Evolutionary conservation across 2,113 vertebrate genomes (phyloP).

Genomic region (Myrmophylax atrothorax): DNA sequence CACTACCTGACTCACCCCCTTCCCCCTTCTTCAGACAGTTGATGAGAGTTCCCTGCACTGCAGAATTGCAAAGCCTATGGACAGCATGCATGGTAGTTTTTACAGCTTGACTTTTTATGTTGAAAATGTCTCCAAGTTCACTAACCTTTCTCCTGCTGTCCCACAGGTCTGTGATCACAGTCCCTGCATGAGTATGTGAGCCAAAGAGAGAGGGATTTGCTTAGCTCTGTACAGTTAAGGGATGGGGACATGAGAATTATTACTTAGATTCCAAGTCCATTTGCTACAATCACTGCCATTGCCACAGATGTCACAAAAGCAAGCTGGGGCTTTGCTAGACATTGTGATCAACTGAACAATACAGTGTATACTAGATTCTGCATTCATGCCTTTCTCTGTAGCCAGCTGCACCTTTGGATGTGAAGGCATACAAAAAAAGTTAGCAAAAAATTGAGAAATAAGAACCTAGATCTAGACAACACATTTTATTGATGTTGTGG

Average conservation of each 20-base stretch:
- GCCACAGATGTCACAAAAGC: background rate
- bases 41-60: background rate
- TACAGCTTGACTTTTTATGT: background rate
- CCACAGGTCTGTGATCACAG: background rate
- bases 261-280: background rate
- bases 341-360: background rate
- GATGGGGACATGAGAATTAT: fast-evolving
- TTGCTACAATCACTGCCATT: background rate
- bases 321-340: background rate
- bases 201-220: background rate
- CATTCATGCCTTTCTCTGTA: background rate
- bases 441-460: background rate
- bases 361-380: background rate
- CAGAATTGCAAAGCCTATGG: background rate
- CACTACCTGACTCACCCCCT: background rate
- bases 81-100: background rate
- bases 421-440: background rate
- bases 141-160: background rate
- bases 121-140: background rate
- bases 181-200: background rate
- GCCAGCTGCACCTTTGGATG: background rate
- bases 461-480: background rate
- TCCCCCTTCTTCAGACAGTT: background rate
- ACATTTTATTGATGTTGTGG: background rate
- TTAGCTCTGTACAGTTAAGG: background rate